These are phyloP conservation scores for Sphinx pinastri DNA, from an alignment of 2,888 invertebrate species.

Conservation along the genomic window DNA sequence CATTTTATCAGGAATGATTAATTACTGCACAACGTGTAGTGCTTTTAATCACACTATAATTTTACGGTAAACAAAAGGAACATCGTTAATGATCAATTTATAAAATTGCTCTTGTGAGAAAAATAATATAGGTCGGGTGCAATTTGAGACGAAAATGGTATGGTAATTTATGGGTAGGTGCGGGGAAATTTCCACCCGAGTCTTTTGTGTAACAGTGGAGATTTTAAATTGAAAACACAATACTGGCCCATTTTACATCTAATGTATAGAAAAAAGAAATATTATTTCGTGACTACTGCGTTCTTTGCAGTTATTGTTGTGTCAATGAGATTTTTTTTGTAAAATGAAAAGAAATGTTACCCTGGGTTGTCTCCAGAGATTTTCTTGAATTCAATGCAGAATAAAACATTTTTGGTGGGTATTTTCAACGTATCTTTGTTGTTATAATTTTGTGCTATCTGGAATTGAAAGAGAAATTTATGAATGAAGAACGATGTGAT, in stretches of 20 bases:
- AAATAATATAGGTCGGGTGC: constrained; percentile 16
- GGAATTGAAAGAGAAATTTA: background rate
- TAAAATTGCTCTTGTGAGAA: background rate
- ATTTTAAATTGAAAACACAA: constrained; percentile 23
- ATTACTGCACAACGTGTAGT: background rate
- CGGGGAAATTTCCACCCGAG: background rate
- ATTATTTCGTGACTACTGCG: background rate
- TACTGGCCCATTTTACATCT: constrained; percentile 22
- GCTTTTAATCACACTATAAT: background rate
- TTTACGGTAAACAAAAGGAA: background rate
- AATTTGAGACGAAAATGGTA: constrained; percentile 20
- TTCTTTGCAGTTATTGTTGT: constrained; percentile 28
- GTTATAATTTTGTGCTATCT: background rate
- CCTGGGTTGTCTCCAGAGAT: background rate
- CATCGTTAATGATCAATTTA: background rate
- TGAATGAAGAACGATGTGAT: background rate
- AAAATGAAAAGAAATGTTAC: background rate
- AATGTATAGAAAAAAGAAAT: constrained; percentile 17
- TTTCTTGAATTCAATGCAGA: background rate
- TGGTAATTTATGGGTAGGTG: constrained; percentile 23
- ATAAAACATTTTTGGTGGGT: background rate
- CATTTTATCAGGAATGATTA: background rate
- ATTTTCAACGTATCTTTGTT: background rate
- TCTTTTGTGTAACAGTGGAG: constrained; percentile 24
- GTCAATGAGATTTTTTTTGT: constrained; percentile 3